Percentiles rank a stretch among this genome's conserved stretches.
Conservation (phyloP, 2,888 invertebrate species). For the Carabus problematicus region DNA sequence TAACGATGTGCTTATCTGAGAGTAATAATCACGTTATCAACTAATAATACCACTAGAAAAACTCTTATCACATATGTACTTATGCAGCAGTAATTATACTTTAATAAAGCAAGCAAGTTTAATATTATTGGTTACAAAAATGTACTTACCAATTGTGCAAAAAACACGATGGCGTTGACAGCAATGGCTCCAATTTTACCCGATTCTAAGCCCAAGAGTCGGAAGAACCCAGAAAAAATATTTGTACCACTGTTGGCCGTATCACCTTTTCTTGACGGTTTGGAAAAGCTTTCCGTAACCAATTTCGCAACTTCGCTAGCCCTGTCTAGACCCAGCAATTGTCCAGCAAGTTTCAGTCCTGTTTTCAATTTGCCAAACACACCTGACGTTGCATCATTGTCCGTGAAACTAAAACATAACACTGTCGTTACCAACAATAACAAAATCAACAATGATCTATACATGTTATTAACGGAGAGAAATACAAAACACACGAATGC, state of each 20-base stretch:
- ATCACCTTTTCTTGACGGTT: slow-evolving; percentile 49
- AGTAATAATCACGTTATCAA: slow-evolving; percentile 43
- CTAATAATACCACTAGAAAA: no score
- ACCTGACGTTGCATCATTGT: slow-evolving; percentile 47
- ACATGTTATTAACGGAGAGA: slow-evolving; percentile 8
- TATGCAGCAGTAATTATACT: no score
- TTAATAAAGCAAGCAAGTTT: no score
- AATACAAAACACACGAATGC: neutral
- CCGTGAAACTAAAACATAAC: slow-evolving; percentile 22
- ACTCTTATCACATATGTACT: no score
- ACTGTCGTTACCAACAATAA: slow-evolving; percentile 17
- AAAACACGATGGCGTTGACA: slow-evolving; percentile 81
- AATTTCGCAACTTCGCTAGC: slow-evolving; percentile 68
- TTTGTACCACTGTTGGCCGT: slow-evolving; percentile 53
- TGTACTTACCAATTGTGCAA: slow-evolving; percentile 79
- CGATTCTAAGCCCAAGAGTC: slow-evolving; percentile 77
- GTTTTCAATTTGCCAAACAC: slow-evolving; percentile 60
- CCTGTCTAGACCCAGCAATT: slow-evolving; percentile 53
- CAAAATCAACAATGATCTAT: slow-evolving; percentile 15
- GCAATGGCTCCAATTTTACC: slow-evolving; percentile 81
- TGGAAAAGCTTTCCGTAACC: slow-evolving; percentile 65
- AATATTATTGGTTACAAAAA: no score
- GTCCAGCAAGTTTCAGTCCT: slow-evolving; percentile 62
- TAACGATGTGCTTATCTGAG: slow-evolving; percentile 69
- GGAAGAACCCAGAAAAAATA: slow-evolving; percentile 66